These are phyloP conservation scores for Psilanteris sp. DNA, from an alignment of 1,140 invertebrate species.

Conservation along the genomic window DNA sequence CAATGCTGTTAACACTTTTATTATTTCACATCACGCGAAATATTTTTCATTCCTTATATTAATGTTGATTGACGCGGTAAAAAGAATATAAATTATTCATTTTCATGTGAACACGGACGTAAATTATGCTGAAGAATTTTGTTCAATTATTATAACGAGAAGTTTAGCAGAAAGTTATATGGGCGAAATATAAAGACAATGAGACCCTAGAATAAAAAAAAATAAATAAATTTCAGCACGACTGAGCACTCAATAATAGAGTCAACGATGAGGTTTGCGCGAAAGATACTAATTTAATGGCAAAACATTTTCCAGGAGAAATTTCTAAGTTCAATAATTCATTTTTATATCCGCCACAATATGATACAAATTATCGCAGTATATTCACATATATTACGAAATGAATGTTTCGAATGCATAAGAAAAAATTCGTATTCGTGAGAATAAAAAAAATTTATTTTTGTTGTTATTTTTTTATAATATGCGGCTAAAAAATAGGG, in stretches of 20 bases:
- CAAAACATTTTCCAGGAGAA: conserved; percentile 66
- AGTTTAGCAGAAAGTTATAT: conserved; percentile 28
- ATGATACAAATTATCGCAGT: conserved; percentile 41
- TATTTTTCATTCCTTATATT: no score
- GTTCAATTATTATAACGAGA: conserved; percentile 5
- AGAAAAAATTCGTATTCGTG: no score
- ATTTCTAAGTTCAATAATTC: conserved; percentile 44
- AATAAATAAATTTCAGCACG: conserved; percentile 65
- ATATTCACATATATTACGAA: no score
- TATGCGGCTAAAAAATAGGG: no score
- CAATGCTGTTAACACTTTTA: no score
- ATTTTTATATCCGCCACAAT: conserved; percentile 22
- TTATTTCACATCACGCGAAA: no score
- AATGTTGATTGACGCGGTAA: no score
- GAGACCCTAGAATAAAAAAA: conserved; percentile 38
- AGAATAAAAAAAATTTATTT: no score
- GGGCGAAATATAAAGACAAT: conserved; percentile 19
- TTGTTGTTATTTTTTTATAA: no score
- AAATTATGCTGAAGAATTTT: no score
- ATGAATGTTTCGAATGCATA: conserved; percentile 7
- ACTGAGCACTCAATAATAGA: conserved; percentile 65
- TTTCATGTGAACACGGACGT: no score
- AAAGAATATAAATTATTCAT: no score
- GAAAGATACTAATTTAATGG: conserved; percentile 57
- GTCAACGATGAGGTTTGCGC: conserved; percentile 44